These are phyloP conservation scores for Drosophila rufa DNA, from an alignment of 1,140 invertebrate species.

Conservation along the genomic window DNA sequence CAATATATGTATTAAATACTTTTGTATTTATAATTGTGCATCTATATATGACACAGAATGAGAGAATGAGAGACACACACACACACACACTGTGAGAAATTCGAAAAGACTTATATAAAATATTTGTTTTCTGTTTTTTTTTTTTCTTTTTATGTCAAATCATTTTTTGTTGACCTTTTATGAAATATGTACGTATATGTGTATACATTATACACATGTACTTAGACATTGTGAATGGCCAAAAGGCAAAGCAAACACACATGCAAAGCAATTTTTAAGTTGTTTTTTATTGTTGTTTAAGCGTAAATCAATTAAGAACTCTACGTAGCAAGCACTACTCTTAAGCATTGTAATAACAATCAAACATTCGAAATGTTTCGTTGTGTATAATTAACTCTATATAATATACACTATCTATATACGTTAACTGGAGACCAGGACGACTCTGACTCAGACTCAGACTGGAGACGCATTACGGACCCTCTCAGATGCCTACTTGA, in stretches of 20 bases:
- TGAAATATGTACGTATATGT: conserved; percentile 13
- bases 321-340: conserved; percentile 11
- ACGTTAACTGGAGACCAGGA: conserved; percentile 1
- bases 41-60: conserved; percentile 56
- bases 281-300: conserved; percentile 57
- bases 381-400: conserved; percentile 36
- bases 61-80: conserved; percentile 67
- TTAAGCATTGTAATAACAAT: conserved; percentile 42
- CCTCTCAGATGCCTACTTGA: conserved; percentile 2
- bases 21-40: conserved; percentile 59
- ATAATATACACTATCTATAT: conserved; percentile 13
- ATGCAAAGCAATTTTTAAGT: conserved; percentile 36
- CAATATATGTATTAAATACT: conserved; percentile 47
- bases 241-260: conserved; percentile 23
- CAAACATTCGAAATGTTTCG: conserved; percentile 61
- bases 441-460: conserved; percentile 5
- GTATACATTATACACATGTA: conserved; percentile 41
- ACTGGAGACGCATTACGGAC: conserved; percentile 18
- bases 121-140: conserved; percentile 73
- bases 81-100: conserved; percentile 73
- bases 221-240: conserved; percentile 39
- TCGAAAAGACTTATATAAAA: conserved; percentile 81
- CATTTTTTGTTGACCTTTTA: conserved; percentile 51
- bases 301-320: conserved; percentile 23
- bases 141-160: conserved; percentile 61